phyloP scores from a whole-genome alignment of 2,888 invertebrate species.

The Eupithecia subumbrata region DNA sequence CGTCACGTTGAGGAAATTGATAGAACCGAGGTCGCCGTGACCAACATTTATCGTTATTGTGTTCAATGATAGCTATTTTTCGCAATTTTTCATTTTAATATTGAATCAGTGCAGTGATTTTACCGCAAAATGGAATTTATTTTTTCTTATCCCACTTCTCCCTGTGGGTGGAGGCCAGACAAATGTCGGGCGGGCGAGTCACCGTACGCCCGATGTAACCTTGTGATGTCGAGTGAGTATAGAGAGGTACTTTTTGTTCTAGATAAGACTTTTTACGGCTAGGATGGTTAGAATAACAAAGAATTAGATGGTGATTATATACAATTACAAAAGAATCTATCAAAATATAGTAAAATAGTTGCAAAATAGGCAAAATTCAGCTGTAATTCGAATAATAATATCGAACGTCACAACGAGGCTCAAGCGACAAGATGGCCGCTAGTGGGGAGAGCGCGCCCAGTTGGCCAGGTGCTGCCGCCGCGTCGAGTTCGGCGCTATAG shows the following conservation, averaged over 20 bases:
- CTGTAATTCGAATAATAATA: constrained; percentile 75
- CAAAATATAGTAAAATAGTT: constrained; percentile 42
- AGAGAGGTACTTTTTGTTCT: constrained; percentile 62
- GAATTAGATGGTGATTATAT: constrained; percentile 22
- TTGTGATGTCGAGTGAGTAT: constrained; percentile 79
- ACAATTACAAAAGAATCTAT: constrained; percentile 39
- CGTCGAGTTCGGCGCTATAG: constrained; percentile 84
- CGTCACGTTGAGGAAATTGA: constrained; percentile 84
- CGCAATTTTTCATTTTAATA: constrained; percentile 56
- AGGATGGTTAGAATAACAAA: constrained; percentile 38
- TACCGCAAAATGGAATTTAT: constrained; percentile 65
- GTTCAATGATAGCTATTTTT: constrained; percentile 65
- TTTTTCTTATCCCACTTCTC: constrained; percentile 73
- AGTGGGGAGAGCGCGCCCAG: constrained; percentile 84
- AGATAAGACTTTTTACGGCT: constrained; percentile 44
- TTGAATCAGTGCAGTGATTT: constrained; percentile 66
- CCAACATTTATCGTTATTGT: constrained; percentile 76
- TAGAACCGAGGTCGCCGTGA: constrained; percentile 82
- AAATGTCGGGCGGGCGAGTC: constrained; percentile 79
- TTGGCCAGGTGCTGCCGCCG: constrained; percentile 85
- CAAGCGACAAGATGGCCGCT: constrained; percentile 81
- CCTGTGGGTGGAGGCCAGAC: constrained; percentile 79
- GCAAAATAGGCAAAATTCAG: constrained; percentile 58
- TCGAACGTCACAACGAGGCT: constrained; percentile 80
- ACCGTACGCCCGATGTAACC: constrained; percentile 79